Percentiles rank a stretch among this genome's conserved stretches.
phyloP scores from a whole-genome alignment of 2,113 vertebrate genomes.

The Passer montanus region DNA sequence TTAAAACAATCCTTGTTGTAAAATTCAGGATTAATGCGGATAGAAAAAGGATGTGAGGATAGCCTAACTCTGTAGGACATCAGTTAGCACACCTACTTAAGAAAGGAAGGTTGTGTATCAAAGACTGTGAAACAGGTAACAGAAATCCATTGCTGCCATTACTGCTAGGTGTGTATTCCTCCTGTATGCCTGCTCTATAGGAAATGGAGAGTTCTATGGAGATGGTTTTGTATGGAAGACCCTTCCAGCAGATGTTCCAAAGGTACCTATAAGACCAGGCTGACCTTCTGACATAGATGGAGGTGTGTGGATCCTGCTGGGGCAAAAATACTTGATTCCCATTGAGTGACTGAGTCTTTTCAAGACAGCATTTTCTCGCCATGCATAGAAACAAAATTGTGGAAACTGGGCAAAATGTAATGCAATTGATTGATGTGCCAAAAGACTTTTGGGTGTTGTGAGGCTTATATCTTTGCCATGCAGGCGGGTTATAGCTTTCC shows the following conservation, averaged over 20 bases:
- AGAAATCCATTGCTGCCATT: background rate
- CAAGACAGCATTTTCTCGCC: background rate
- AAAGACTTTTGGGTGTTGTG: conserved; percentile 32
- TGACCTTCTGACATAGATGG: background rate
- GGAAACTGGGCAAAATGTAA: background rate
- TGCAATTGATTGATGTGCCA: background rate
- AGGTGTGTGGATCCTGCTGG: background rate
- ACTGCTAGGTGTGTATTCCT: background rate
- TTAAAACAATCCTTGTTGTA: background rate
- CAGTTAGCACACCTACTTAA: background rate
- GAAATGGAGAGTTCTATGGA: background rate
- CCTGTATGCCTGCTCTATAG: rapidly evolving
- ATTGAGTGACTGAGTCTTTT: background rate
- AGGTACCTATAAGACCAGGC: background rate
- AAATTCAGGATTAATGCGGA: background rate
- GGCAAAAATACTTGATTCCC: background rate
- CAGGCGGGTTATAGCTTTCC: background rate
- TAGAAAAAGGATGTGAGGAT: background rate
- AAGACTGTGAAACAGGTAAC: background rate
- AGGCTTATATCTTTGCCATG: conserved; percentile 12
- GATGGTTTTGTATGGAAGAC: background rate
- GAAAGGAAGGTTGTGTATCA: background rate
- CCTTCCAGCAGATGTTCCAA: background rate
- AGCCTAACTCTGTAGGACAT: background rate
- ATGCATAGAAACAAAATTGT: background rate